Base-by-base conservation (phyloP, 2,888 invertebrate genomes). In the Pachymerium ferrugineum region DNA sequence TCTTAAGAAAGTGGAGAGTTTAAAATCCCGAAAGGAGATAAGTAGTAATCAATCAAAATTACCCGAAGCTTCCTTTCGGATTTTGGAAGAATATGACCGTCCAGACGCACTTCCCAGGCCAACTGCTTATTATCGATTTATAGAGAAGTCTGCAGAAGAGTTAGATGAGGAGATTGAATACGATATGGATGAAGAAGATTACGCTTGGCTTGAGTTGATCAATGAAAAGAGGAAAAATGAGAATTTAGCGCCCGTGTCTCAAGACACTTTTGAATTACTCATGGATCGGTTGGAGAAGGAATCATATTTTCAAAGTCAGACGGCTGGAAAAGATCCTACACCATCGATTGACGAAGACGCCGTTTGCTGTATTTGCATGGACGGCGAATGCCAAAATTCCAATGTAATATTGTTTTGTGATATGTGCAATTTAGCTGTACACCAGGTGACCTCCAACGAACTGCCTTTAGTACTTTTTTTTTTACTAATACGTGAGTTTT, bases 381-480 rank as follows among this genome's bases (percentile, higher is more conserved):
- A 99, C 80, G 98, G 97, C 1, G 98, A 98, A 82, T 98, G 97
- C 82, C 94, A 97, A 83, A 98, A 98, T 83, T 94, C 94, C 72
- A 99, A 99, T 83, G 97, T 97, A 68, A 99, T 99, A 78, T 86
- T 99, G 72, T 99, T 99, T 85, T 99, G 99, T 85, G 99, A 99
- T 85, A 97, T 98, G 96, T 99, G 99, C 84, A 98, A 99, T 84
- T 85, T 99, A 77, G 97, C 99, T 29, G 98, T 99, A 14, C 99
- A 99, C 83, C 99, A 97, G 80, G 84, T 84, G 72, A 69, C 47
- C 4, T 5, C n/a, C n/a, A n/a, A n/a, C n/a, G n/a, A n/a, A n/a
- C n/a, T n/a, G n/a, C n/a, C n/a, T n/a, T n/a, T n/a, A n/a, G n/a
- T n/a, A 16, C 4, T 62, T 62, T 72, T 28, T 74, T 71, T 28